Conservation (phyloP, 1,140 invertebrate species). For the Drosophila simulans region DNA sequence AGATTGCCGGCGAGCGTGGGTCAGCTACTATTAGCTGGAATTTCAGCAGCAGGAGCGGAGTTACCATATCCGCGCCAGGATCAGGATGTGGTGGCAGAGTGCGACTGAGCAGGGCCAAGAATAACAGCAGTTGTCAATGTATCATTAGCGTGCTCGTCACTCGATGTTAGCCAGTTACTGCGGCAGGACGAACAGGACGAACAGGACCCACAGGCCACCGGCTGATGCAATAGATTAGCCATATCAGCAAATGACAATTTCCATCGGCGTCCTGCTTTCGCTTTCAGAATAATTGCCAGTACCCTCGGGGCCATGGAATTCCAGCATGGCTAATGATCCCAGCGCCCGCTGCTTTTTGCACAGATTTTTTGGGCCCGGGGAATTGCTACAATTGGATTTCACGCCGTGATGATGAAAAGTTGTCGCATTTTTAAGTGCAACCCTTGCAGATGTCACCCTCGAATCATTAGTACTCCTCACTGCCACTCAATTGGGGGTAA, state of each 20-base stretch:
- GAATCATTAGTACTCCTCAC: constrained; percentile 3
- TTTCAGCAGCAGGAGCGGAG: neutral
- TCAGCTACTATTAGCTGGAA: constrained; percentile 20
- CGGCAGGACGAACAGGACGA: neutral
- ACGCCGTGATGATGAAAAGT: constrained; percentile 46
- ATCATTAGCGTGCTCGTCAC: constrained; percentile 59
- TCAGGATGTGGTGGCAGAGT: neutral
- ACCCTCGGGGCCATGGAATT: constrained; percentile 34
- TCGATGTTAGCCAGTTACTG: constrained; percentile 27
- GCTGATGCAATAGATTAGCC: constrained; percentile 64
- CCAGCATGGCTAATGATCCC: constrained; percentile 54
- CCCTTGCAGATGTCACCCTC: constrained; percentile 35
- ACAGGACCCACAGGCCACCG: constrained; percentile 24
- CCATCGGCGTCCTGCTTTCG: constrained; percentile 26
- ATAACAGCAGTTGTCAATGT: constrained; percentile 73
- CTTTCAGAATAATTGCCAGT: constrained; percentile 50
- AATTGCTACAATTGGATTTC: constrained; percentile 57
- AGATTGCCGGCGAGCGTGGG: constrained; percentile 20
- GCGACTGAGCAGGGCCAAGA: constrained; percentile 3
- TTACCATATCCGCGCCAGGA: neutral
- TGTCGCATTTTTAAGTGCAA: constrained; percentile 53
- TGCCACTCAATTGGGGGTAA: constrained; percentile 13
- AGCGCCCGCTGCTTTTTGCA: constrained; percentile 36
- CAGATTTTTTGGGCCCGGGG: constrained; percentile 32
- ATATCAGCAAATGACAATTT: constrained; percentile 55